phyloP scores from a whole-genome alignment of 2,888 invertebrate species.

The Strigamia maritima region DNA sequence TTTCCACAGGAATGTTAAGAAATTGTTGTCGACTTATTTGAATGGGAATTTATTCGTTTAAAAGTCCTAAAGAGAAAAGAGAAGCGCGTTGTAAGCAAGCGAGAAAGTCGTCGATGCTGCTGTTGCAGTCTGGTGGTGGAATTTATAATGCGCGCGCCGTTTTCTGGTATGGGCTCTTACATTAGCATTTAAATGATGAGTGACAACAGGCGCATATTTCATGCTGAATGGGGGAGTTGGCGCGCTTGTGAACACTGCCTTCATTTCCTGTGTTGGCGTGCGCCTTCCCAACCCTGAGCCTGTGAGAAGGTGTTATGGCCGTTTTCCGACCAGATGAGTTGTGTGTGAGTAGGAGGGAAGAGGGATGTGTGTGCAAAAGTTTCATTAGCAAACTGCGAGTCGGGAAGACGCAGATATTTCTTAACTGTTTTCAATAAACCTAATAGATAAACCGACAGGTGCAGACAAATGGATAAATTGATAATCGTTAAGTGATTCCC shows the following conservation, averaged over 20 bases:
- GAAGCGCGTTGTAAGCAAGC: slow-evolving; percentile 9
- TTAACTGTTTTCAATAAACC: background rate
- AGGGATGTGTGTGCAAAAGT: slow-evolving; percentile 29
- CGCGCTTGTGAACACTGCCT: slow-evolving; percentile 38
- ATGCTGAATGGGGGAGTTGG: slow-evolving; percentile 35
- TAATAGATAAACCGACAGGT: background rate
- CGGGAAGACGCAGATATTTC: background rate
- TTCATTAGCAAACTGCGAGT: slow-evolving; percentile 25
- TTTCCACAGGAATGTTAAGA: slow-evolving; percentile 32
- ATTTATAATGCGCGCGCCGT: slow-evolving; percentile 35
- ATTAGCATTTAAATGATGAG: slow-evolving; percentile 39
- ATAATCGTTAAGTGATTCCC: background rate
- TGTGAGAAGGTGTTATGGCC: slow-evolving; percentile 38
- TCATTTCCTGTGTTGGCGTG: slow-evolving; percentile 36
- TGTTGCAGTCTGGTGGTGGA: slow-evolving; percentile 28
- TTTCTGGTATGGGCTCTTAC: slow-evolving; percentile 36
- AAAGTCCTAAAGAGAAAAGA: slow-evolving; percentile 27
- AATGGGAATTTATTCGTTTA: slow-evolving; percentile 31
- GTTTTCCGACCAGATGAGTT: slow-evolving; percentile 37
- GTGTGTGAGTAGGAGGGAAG: slow-evolving; percentile 36
- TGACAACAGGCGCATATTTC: slow-evolving; percentile 37
- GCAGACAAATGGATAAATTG: background rate
- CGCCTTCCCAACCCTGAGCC: slow-evolving; percentile 32
- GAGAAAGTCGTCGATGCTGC: background rate
- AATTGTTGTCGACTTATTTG: slow-evolving; percentile 32